Percentiles rank a stretch among this genome's conserved stretches.
These are phyloP conservation scores for Anguilla megastoma DNA, from an alignment of 2,797 vertebrate species.

Conservation along the genomic window DNA sequence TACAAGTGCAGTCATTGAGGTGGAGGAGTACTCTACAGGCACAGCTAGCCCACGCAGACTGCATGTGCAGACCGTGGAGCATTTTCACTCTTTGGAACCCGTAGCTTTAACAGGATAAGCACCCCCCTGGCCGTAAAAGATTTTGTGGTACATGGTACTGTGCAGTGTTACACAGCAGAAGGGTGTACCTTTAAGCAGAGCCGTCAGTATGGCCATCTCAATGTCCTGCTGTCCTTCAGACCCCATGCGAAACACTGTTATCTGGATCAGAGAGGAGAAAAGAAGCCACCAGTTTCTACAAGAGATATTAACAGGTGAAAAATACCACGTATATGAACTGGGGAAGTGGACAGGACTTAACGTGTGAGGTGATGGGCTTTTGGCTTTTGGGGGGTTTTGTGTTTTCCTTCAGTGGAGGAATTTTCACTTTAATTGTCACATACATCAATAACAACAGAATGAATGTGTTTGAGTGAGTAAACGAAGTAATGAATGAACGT, in stretches of 20 bases:
- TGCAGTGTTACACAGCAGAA: not conserved
- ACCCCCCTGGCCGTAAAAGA: not conserved
- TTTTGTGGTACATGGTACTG: not conserved
- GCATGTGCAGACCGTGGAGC: not conserved
- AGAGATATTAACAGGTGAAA: not conserved
- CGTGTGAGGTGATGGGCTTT: not conserved
- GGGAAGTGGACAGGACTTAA: not conserved
- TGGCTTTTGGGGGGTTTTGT: not conserved
- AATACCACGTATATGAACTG: not conserved
- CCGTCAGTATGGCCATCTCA: slow-evolving; percentile 97
- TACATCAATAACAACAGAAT: not conserved
- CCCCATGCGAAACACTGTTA: slow-evolving; percentile 97
- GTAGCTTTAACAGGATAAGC: not conserved
- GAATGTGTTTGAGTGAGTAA: not conserved
- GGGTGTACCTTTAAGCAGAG: slow-evolving; percentile 90
- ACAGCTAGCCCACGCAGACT: not conserved
- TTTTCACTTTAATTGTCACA: not conserved
- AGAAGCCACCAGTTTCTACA: not conserved
- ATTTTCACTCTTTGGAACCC: not conserved
- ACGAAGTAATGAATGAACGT: not conserved
- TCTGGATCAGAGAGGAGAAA: slow-evolving; percentile 66
- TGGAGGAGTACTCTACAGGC: not conserved
- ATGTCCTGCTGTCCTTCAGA: slow-evolving; percentile 95
- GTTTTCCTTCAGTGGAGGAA: not conserved
- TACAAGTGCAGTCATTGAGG: not conserved